Conservation (phyloP, 2,888 invertebrate species). For the Helicoverpa assulta region DNA sequence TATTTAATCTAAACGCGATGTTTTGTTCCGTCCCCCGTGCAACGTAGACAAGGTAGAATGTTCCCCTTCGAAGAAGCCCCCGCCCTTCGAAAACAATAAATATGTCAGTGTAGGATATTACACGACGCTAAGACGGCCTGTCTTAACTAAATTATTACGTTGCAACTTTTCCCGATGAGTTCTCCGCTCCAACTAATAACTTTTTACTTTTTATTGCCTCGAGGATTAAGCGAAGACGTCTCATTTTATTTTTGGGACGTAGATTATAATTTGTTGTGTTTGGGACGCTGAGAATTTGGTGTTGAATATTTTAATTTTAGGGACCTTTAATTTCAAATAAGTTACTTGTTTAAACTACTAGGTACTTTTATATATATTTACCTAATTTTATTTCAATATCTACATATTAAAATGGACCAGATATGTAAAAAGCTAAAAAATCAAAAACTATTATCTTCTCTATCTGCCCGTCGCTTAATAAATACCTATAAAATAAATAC, state of each 20-base stretch:
- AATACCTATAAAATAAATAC: neutral
- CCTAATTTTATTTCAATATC: too few species aligned
- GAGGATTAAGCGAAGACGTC: slow-evolving; percentile 75
- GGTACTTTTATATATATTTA: too few species aligned
- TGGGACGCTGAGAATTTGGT: slow-evolving; percentile 25
- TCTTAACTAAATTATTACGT: slow-evolving; percentile 88
- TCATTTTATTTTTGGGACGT: slow-evolving; percentile 70
- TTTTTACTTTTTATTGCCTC: slow-evolving; percentile 85
- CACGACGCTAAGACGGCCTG: slow-evolving; percentile 78
- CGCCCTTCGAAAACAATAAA: slow-evolving; percentile 87
- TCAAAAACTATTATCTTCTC: too few species aligned
- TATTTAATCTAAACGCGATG: slow-evolving; percentile 67
- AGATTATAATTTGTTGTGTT: slow-evolving; percentile 58
- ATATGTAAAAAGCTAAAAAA: too few species aligned
- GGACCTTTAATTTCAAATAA: slow-evolving; percentile 13
- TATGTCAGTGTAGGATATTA: slow-evolving; percentile 89
- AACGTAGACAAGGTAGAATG: slow-evolving; percentile 37
- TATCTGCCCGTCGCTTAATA: too few species aligned
- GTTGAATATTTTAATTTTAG: slow-evolving; percentile 41
- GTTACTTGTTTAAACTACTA: neutral
- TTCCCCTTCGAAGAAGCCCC: slow-evolving; percentile 70
- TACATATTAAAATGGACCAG: too few species aligned
- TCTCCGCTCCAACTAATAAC: slow-evolving; percentile 84
- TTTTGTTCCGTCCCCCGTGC: slow-evolving; percentile 62
- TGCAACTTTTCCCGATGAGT: slow-evolving; percentile 86